A percentile compares a stretch with the other conserved stretches of the same genome.
phyloP scores from a whole-genome alignment of 2,888 invertebrate genomes.

The Dexiosoma caninum region DNA sequence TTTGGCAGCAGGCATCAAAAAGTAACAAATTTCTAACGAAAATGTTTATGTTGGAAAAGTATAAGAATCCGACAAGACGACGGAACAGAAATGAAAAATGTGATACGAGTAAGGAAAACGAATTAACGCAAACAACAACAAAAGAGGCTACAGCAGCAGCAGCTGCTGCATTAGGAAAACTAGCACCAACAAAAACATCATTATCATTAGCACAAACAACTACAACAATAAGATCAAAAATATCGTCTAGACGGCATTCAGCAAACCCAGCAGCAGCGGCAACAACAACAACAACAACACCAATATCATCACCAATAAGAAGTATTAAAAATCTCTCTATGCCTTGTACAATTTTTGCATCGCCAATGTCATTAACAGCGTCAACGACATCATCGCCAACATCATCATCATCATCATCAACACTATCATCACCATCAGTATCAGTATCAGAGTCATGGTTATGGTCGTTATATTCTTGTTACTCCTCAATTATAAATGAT shows the following conservation, averaged over 20 bases:
- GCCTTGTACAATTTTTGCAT: constrained; percentile 31
- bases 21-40: constrained; percentile 3
- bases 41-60: constrained; percentile 58
- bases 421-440: background rate
- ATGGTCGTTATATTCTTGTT: constrained; percentile 1
- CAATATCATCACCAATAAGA: constrained; percentile 43
- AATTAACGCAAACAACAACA: constrained; percentile 32
- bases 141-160: constrained; percentile 12
- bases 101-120: constrained; percentile 18
- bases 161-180: constrained; percentile 27
- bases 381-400: background rate
- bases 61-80: constrained; percentile 39
- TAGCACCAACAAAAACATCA: constrained; percentile 1
- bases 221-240: constrained; percentile 13
- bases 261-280: too few species aligned
- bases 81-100: constrained; percentile 35
- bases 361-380: background rate
- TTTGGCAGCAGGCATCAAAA: constrained; percentile 5
- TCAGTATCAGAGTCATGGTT: background rate
- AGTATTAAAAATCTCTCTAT: constrained; percentile 57
- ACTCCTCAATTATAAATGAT: constrained; percentile 40
- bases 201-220: constrained; percentile 18
- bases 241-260: constrained; percentile 16
- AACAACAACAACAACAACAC: constrained; percentile 6
- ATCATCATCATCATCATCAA: background rate